A percentile compares a stretch with the other conserved stretches of the same genome.
phyloP scores from a whole-genome alignment of 2,888 invertebrate species.

The Plagiodera versicolora region DNA sequence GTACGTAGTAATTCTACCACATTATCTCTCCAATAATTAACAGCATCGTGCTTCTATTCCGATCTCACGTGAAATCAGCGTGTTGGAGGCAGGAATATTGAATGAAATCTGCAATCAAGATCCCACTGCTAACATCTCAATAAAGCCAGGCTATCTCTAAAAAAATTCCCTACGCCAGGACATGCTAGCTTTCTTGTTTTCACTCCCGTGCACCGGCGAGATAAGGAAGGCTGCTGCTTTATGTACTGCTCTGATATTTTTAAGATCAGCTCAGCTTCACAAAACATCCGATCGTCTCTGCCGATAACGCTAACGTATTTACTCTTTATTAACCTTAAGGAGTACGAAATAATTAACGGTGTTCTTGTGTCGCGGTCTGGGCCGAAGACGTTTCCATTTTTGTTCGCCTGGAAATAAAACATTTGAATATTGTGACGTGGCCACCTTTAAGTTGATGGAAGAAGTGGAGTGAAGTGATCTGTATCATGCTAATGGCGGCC shows the following conservation, averaged over 20 bases:
- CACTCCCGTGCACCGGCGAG: slow-evolving; percentile 28
- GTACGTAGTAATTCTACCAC: slow-evolving; percentile 34
- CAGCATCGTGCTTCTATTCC: slow-evolving; percentile 47
- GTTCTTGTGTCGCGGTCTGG: slow-evolving; percentile 4
- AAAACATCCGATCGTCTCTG: slow-evolving; percentile 45
- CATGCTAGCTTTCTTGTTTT: slow-evolving; percentile 37
- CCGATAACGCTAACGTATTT: slow-evolving; percentile 40
- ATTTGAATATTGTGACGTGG: slow-evolving; percentile 30
- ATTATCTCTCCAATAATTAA: slow-evolving; percentile 48
- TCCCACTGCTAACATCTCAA: slow-evolving; percentile 47
- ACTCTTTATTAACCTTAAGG: slow-evolving; percentile 26
- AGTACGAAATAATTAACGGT: slow-evolving; percentile 15
- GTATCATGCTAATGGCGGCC: slow-evolving; percentile 40
- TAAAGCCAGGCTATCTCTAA: slow-evolving; percentile 36
- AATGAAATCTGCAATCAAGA: slow-evolving; percentile 47
- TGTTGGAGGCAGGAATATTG: slow-evolving; percentile 46
- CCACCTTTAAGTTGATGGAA: slow-evolving; percentile 37
- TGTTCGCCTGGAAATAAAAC: slow-evolving; percentile 5
- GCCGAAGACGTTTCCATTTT: slow-evolving; percentile 4
- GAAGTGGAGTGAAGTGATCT: slow-evolving; percentile 36
- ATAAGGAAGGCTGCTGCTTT: slow-evolving; percentile 38
- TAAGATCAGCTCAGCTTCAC: slow-evolving; percentile 32
- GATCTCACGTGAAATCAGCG: slow-evolving; percentile 47
- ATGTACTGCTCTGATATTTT: slow-evolving; percentile 35
- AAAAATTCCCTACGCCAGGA: slow-evolving; percentile 33